These are phyloP conservation scores for Cyprinodon tularosa DNA, from an alignment of 2,113 vertebrate species.

Conservation along the genomic window DNA sequence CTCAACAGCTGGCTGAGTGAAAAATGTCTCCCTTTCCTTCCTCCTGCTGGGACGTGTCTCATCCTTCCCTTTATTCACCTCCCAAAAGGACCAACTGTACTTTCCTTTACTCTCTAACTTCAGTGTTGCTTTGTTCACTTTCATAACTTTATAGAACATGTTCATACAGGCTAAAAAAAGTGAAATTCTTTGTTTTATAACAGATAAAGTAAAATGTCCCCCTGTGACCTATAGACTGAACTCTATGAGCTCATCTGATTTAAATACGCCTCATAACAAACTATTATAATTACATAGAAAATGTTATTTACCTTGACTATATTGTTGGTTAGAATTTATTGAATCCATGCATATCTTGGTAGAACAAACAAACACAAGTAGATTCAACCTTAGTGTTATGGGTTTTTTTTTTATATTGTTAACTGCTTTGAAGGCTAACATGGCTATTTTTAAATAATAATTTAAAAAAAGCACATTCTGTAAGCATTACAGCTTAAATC, in stretches of 20 bases:
- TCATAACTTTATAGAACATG: constrained; percentile 5
- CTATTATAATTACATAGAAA: background rate
- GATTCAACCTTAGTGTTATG: background rate
- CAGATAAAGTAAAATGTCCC: background rate
- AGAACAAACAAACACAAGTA: background rate
- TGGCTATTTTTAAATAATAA: background rate
- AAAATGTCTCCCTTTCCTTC: constrained; percentile 3
- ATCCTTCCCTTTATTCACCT: constrained; percentile 15
- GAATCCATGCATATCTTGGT: background rate
- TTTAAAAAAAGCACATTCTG: background rate
- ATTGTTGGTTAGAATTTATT: background rate
- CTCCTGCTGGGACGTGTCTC: constrained; percentile 49
- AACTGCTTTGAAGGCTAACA: background rate
- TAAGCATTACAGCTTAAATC: background rate
- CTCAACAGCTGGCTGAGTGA: constrained; percentile 31
- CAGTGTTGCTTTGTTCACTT: background rate
- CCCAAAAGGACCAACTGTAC: background rate
- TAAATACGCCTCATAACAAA: background rate
- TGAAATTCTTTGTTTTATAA: background rate
- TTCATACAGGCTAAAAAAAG: constrained; percentile 3
- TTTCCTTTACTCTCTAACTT: background rate
- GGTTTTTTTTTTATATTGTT: background rate
- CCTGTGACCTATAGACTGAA: background rate
- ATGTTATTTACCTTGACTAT: background rate
- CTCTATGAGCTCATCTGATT: background rate